phyloP scores from a whole-genome alignment of 2,888 invertebrate species.

The Calameuta idolon region DNA sequence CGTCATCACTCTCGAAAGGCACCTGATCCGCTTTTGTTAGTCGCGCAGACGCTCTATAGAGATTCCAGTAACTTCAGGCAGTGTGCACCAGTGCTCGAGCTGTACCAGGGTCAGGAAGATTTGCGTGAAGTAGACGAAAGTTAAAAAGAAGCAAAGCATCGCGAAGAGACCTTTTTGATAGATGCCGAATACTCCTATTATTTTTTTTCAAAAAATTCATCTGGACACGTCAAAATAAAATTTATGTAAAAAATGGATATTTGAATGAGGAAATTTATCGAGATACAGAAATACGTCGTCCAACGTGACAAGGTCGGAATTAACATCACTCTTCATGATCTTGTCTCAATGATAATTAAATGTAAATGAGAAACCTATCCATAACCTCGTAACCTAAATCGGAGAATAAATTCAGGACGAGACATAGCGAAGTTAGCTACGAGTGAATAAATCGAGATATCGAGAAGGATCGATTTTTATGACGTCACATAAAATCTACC shows the following conservation, averaged over 20 bases:
- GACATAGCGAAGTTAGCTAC: neutral
- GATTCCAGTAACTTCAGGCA: slow-evolving; percentile 36
- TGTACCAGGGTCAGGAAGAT: slow-evolving; percentile 58
- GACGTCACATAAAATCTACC: neutral
- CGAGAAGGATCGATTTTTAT: neutral
- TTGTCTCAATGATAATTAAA: neutral
- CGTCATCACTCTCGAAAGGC: slow-evolving; percentile 32
- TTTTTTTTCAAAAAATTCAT: slow-evolving; percentile 15
- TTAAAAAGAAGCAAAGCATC: slow-evolving; percentile 56
- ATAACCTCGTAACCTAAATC: neutral
- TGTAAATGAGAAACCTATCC: neutral
- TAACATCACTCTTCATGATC: slow-evolving; percentile 19
- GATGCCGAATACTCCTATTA: slow-evolving; percentile 55
- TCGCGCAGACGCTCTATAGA: slow-evolving; percentile 40
- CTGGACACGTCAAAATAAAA: neutral
- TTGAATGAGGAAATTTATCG: slow-evolving; percentile 25
- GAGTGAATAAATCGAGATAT: neutral
- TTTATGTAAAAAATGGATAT: neutral
- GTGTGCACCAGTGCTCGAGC: slow-evolving; percentile 54
- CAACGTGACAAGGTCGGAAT: slow-evolving; percentile 34
- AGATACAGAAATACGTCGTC: slow-evolving; percentile 44
- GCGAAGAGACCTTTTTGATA: slow-evolving; percentile 59
- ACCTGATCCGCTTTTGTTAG: slow-evolving; percentile 36
- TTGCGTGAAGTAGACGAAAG: slow-evolving; percentile 60
- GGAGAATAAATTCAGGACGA: neutral